Percentiles rank a stretch among this genome's conserved stretches.
These are phyloP conservation scores for Anniella stebbinsi DNA, from an alignment of 2,797 vertebrate genomes.

Conservation along the genomic window DNA sequence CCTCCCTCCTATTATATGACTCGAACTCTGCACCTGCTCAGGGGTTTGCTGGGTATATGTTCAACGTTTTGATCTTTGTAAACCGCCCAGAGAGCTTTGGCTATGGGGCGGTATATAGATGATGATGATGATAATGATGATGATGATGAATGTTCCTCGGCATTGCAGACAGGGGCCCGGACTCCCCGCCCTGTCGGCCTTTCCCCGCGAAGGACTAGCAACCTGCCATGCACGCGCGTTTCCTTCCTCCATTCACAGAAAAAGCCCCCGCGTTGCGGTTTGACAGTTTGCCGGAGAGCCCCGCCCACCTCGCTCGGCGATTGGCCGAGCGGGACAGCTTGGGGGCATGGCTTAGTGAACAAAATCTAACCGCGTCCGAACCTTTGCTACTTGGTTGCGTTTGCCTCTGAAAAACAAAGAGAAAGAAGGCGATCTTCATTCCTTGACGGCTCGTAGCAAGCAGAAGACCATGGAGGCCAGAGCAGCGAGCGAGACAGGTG, in stretches of 20 bases:
- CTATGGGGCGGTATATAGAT: no score
- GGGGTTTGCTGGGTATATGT: no score
- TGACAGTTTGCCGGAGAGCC: no score
- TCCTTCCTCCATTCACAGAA: background rate
- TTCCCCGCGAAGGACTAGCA: background rate
- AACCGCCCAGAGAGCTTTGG: no score
- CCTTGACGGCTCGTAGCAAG: no score
- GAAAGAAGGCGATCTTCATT: background rate
- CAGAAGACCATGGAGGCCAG: background rate
- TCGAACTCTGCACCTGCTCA: background rate
- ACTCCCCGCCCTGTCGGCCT: background rate
- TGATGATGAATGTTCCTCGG: no score
- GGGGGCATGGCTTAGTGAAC: conserved; percentile 3
- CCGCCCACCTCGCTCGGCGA: background rate
- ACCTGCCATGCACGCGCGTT: background rate
- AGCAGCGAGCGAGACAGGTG: background rate
- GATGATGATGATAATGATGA: no score
- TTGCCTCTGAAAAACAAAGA: background rate
- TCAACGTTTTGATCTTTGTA: no score
- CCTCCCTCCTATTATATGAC: background rate
- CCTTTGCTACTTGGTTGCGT: fast-evolving
- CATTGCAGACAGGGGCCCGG: no score
- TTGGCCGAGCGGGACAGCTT: background rate
- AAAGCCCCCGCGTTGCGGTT: no score
- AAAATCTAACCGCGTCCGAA: background rate